Evolutionary conservation across 1,140 invertebrate species (phyloP), one percentile per base, ranked within the genome.

Genomic region (Myzus persicae): DNA sequence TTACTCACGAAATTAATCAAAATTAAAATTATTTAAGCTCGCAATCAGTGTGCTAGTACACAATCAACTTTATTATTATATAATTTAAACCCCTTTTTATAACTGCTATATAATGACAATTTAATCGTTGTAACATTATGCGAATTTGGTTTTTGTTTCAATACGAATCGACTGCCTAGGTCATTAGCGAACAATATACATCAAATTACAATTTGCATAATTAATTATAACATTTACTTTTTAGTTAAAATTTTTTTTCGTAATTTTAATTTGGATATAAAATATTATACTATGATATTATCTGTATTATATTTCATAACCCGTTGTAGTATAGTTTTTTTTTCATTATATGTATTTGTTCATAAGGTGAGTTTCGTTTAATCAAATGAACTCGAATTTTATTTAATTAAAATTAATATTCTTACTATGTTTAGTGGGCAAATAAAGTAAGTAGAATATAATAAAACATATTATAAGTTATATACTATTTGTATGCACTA

Each of bases 131-230:
- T 87, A 87, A 44, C 40, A 87, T 82, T 82, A 82, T 82, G 81
- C 81, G 36, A 82, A 87, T 87, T 87, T 87, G 36, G 42, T 87
- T 44, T 44, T 87, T 87, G 81, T 82, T 82, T 82, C 81, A 82
- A 82, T 82, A 82, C n/a, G n/a, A 38, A 82, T 82, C 81, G 36
- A 82, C 38, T 82, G 81, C 36, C 22, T 38, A 31, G 84, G 84
- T 87, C 84, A 87, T 87, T 87, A 87, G 84, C 84, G 6, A 44
- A 87, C 84, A 87, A 87, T 31, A 44, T 87, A 44, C 42, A n/a
- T 44, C 84, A 87, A 44, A 87, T 44, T 87, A 44, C 31, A 87
- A 87, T 87, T 87, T 87, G 31, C 84, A 46, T 87, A 87, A 87
- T 87, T 87, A 87, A 44, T 87, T 18, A 87, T 87, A 84, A 40